Evolutionary conservation across 2,888 invertebrate species (phyloP).

Genomic region (Ormyrus nitidulus): DNA sequence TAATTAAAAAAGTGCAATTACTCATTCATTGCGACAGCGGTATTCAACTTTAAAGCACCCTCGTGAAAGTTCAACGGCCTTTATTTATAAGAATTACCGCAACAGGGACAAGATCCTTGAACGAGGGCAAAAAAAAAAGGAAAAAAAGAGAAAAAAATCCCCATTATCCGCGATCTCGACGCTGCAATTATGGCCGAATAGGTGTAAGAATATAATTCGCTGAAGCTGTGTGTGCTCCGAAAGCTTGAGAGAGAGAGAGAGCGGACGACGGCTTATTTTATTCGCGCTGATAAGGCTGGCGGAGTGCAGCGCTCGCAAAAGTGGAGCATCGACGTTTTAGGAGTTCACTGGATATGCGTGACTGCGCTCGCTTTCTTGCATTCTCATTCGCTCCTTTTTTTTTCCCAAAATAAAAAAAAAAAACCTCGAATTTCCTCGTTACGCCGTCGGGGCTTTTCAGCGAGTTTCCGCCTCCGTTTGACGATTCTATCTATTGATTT

Average conservation of each 20-base stretch:
- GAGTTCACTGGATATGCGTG: constrained; percentile 45
- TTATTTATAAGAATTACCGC: no score
- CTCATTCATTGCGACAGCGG: no score
- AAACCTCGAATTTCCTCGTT: constrained; percentile 10
- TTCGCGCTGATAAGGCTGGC: constrained; percentile 41
- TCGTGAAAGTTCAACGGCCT: no score
- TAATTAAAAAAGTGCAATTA: no score
- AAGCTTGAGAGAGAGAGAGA: background rate
- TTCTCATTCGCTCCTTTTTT: background rate
- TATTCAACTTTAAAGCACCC: no score
- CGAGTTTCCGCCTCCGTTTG: background rate
- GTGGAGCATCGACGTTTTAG: constrained; percentile 57
- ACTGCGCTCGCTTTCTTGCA: constrained; percentile 41
- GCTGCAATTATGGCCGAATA: constrained; percentile 27
- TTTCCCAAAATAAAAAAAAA: background rate
- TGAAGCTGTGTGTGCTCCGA: background rate
- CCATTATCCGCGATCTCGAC: constrained; percentile 7
- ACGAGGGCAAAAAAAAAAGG: no score
- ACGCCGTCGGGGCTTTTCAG: background rate
- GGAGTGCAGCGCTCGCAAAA: constrained; percentile 47
- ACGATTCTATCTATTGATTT: background rate
- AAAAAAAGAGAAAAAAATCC: background rate
- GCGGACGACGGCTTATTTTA: constrained; percentile 40
- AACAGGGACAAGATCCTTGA: no score
- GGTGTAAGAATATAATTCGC: constrained; percentile 25